phyloP scores from a whole-genome alignment of 2,888 invertebrate species.

The Muschampia plurimacula region DNA sequence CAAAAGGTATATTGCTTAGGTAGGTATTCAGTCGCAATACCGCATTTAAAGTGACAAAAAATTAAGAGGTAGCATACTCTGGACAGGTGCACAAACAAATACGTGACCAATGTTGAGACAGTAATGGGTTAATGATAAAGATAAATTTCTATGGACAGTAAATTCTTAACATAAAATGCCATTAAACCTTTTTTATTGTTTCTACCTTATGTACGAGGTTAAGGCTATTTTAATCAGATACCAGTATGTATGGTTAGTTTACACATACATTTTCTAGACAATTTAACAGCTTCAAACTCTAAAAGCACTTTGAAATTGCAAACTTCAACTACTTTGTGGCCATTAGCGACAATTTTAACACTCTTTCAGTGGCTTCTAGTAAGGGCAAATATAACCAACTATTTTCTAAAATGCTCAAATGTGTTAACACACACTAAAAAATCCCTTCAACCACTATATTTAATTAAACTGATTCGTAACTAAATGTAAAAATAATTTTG shows the following conservation, averaged over 20 bases:
- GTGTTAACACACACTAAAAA: too few relatives aligned
- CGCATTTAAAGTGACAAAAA: neutral
- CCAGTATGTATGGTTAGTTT: too few relatives aligned
- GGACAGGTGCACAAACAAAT: neutral
- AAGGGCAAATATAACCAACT: neutral
- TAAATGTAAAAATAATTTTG: too few relatives aligned
- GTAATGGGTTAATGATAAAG: neutral
- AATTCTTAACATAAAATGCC: too few relatives aligned
- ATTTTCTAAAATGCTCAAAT: neutral
- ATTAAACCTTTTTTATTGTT: neutral
- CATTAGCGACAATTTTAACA: slow-evolving; percentile 8
- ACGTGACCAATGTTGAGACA: neutral
- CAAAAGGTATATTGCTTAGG: too few relatives aligned
- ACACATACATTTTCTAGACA: too few relatives aligned
- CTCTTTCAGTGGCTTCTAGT: neutral
- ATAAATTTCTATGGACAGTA: neutral
- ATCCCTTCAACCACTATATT: too few relatives aligned
- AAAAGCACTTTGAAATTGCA: slow-evolving; percentile 5
- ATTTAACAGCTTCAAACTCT: neutral
- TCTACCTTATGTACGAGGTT: neutral
- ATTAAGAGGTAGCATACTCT: neutral
- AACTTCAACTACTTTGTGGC: neutral
- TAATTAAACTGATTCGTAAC: too few relatives aligned
- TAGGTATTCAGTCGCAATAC: too few relatives aligned
- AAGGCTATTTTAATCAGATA: neutral